Conservation (phyloP, 2,113 vertebrate genomes). For the Arothron firmamentum region DNA sequence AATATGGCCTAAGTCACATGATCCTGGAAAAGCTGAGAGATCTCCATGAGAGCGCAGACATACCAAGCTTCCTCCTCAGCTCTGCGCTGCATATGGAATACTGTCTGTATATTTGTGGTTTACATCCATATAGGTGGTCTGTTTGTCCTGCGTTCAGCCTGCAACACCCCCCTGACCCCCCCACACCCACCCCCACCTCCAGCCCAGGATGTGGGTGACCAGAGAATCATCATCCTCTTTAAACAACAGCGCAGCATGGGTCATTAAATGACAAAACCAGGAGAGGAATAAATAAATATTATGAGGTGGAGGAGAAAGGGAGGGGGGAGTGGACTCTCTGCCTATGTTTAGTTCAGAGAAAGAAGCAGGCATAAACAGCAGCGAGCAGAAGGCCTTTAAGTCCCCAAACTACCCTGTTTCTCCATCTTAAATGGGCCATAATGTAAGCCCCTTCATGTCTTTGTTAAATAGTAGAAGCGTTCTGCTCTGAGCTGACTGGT, state of each 20-base stretch:
- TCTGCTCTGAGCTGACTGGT: constrained; percentile 74
- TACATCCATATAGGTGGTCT: constrained; percentile 71
- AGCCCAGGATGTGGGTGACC: constrained; percentile 64
- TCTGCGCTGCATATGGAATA: constrained; percentile 27
- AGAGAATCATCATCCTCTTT: constrained; percentile 36
- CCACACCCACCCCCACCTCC: not conserved
- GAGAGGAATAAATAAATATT: constrained; percentile 68
- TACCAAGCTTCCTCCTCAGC: constrained; percentile 5
- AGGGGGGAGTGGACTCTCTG: constrained; percentile 55
- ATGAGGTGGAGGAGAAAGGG: constrained; percentile 30
- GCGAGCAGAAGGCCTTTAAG: constrained; percentile 67
- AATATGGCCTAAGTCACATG: constrained; percentile 50
- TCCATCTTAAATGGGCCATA: constrained; percentile 71
- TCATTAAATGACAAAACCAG: constrained; percentile 66
- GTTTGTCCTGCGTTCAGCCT: constrained; percentile 50
- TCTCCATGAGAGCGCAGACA: constrained; percentile 6
- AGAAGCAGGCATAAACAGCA: constrained; percentile 72
- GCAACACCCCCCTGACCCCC: constrained; percentile 37
- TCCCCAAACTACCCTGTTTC: constrained; percentile 63
- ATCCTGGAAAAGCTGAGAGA: constrained; percentile 15
- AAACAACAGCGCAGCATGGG: constrained; percentile 60
- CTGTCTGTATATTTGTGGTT: constrained; percentile 32
- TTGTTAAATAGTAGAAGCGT: constrained; percentile 79
- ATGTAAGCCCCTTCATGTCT: constrained; percentile 74
- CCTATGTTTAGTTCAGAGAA: constrained; percentile 75